Base-by-base conservation (phyloP, 23 tunicate genomes). In the Trididemnum nubilum region DNA sequence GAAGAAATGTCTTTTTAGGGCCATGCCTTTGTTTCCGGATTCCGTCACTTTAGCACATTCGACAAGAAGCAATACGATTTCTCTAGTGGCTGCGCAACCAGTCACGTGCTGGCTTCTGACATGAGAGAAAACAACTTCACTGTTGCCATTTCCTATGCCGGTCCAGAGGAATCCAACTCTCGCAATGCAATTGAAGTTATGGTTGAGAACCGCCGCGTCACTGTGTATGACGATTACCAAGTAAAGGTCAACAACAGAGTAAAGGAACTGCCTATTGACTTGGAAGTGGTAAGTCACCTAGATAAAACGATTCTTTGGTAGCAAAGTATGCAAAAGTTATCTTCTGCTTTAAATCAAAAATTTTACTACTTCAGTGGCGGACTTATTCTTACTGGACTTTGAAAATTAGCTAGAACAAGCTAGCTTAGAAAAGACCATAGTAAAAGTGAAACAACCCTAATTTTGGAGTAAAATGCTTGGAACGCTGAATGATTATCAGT, bases 1-100 rank as follows among this genome's bases (percentile, higher is more conserved):
- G n/a, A n/a, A n/a, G n/a, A n/a, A n/a, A n/a, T n/a, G n/a, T n/a
- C n/a, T 60, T 44, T 71, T 19, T 54, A 93, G 98, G 98, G 98
- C 12, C 94, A 93, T 54, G 92, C 98, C 0, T 85, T 89, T 34
- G 76, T 93, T 34, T 81, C 98, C 29, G 93, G 85, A 3, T 93
- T 93, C 98, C 82, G 83, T 40, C 98, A 93, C 75, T 87, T 87
- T 89, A 81, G 86, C 79, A 93, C 93, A n/a, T 93, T 93, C 80
- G 98, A 93, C 83, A 86, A 86, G 51, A 61, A 78, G 22, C 67
- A 85, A 65, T 88, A 44, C 66, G 83, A 84, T 82, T 93, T 83
- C 84, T 5, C 54, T 22, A 93, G 98, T 67, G 75, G 71, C 33
- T 93, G 98, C 54, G 81, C 83, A 31, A 83, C 90, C 84, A 93